Conservation (phyloP, 2,888 invertebrate species). For the Drosophila silvestris region DNA sequence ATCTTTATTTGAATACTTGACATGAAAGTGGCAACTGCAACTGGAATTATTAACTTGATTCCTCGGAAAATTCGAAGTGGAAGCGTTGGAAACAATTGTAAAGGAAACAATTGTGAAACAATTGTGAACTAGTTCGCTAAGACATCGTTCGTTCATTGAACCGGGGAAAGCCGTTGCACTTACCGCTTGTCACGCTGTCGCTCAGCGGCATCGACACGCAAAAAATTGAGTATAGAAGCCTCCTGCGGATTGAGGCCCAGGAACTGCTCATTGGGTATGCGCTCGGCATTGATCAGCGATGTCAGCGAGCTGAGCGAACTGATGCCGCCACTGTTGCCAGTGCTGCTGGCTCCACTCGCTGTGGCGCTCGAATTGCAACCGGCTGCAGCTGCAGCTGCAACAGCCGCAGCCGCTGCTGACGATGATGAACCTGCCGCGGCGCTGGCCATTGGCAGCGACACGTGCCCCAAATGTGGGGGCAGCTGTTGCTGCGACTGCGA, state of each 20-base stretch:
- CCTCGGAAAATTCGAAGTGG: background rate
- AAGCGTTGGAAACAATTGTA: background rate
- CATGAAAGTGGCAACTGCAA: background rate
- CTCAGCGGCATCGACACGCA: slow-evolving; percentile 88
- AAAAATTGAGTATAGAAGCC: slow-evolving; percentile 88
- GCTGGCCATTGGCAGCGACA: slow-evolving; percentile 72
- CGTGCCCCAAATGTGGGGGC: slow-evolving; percentile 70
- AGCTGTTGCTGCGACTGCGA: slow-evolving; percentile 53
- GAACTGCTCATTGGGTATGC: slow-evolving; percentile 87
- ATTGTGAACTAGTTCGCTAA: background rate
- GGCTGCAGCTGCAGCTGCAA: slow-evolving; percentile 58
- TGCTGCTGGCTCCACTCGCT: slow-evolving; percentile 31
- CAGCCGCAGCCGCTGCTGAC: slow-evolving; percentile 69
- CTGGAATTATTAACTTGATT: background rate
- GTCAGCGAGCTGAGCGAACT: slow-evolving; percentile 82
- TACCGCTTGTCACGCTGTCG: slow-evolving; percentile 89
- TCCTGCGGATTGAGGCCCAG: slow-evolving; percentile 86
- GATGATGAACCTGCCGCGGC: slow-evolving; percentile 67
- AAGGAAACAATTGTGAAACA: background rate
- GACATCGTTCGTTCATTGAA: background rate
- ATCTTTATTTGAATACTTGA: background rate
- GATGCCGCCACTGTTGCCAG: slow-evolving; percentile 54
- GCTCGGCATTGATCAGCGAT: slow-evolving; percentile 87
- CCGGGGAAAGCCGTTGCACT: slow-evolving; percentile 19
- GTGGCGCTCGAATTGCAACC: slow-evolving; percentile 49